Percentiles rank a stretch among this genome's conserved stretches.
These are phyloP conservation scores for Mesoligia furuncula DNA, from an alignment of 2,888 invertebrate genomes.

Conservation along the genomic window DNA sequence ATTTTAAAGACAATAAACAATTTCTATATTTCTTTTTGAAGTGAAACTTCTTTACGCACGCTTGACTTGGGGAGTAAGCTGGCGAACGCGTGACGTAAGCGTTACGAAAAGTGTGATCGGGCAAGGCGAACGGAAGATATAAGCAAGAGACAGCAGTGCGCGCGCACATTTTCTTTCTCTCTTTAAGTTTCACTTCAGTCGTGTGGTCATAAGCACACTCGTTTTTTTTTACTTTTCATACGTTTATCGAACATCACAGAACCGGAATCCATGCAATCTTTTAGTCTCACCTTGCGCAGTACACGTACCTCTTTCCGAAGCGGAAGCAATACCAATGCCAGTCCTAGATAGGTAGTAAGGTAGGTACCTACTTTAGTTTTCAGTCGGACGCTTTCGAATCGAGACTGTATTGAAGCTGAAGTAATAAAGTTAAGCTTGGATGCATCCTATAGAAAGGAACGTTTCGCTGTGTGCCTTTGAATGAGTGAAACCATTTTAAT, in stretches of 20 bases:
- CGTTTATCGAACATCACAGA: not conserved
- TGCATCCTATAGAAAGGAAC: not conserved
- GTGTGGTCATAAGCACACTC: no score
- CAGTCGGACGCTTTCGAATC: slow-evolving; percentile 22
- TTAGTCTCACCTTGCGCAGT: not conserved
- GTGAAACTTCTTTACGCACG: no score
- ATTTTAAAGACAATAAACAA: no score
- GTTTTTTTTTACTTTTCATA: not conserved
- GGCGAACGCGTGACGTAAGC: no score
- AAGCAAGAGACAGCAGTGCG: no score
- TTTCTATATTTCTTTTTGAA: no score
- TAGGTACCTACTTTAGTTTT: not conserved
- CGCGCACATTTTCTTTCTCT: no score
- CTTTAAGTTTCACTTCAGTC: no score
- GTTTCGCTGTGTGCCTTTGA: not conserved
- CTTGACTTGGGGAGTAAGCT: no score
- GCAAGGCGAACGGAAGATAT: no score
- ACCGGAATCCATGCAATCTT: not conserved
- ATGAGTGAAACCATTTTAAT: slow-evolving; percentile 1
- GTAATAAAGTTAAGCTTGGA: slow-evolving; percentile 1
- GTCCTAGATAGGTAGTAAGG: not conserved
- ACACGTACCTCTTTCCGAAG: not conserved
- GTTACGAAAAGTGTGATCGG: no score
- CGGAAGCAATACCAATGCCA: slow-evolving; percentile 28
- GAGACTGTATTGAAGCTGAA: slow-evolving; percentile 10